Base-by-base conservation (phyloP, 2,888 invertebrate species). In the Thysanoteuthis rhombus region DNA sequence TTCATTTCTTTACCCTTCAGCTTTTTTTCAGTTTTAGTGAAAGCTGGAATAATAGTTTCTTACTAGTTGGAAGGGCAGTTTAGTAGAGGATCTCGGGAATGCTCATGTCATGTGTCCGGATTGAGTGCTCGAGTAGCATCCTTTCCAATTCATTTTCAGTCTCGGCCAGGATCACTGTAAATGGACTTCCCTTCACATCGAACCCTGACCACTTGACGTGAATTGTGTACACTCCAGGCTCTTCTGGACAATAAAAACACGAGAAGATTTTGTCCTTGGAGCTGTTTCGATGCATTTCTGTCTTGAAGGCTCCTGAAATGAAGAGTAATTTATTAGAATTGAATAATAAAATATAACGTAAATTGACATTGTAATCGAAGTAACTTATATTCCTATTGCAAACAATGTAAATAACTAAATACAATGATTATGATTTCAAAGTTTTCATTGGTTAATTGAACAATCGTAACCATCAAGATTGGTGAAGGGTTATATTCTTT, bases 181-280 rank as follows among this genome's bases (percentile, higher is more conserved):
- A 96, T 16, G 96, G 96, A 94, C 96, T 96, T 6, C 95, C 95
- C 3, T 94, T 94, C 5, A 96, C 95, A 92, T 96, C 95, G 8
- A 94, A 40, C 0, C 96, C 96, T 1, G 96, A 96, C 96, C 96
- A 96, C 93, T 95, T 94, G 1, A 96, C 95, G 93, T 95, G 95
- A 36, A 96, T 95, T 6, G 95, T 96, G 94, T 96, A 96, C 75
- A 95, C 93, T 0, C 96, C 96, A 0, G 95, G 95, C 94, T 96
- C 96, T 19, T 95, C 93, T 0, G 96, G 96, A 93, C 95, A 95
- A 94, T 96, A 96, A 93, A 95, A 95, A 93, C 96, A 96, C 93
- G 95, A 95, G 94, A 95, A 96, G 90, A 96, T 94, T 94, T 96
- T 96, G 92, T 96, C 96, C 93, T 95, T 95, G 93, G 95, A 95